Evolutionary conservation across 2,888 invertebrate genomes (phyloP), one percentile per base, ranked within the genome.

Genomic region (Therioaphis trifolii): DNA sequence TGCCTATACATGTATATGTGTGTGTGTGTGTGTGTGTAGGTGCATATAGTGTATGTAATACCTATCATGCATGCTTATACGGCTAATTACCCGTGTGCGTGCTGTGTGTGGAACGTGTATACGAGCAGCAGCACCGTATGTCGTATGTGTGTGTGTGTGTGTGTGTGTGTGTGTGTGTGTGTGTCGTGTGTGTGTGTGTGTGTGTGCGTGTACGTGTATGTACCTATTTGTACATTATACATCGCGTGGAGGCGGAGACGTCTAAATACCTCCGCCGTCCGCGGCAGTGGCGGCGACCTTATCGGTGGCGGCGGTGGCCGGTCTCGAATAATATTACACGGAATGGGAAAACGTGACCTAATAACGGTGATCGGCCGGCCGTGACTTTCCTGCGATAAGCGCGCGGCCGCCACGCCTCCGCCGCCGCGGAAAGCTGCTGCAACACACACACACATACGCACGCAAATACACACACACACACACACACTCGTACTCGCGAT

Each of bases 271-370:
- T 21, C n/a, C 18, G 2, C 24, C n/a, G n/a, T n/a, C n/a, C n/a
- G 2, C 55, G 11, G 58, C 76, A n/a, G 35, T 35, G 27, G 29
- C 14, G 29, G 43, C 66, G 77, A 77, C 77, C 29, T 77, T 77
- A 77, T 52, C 77, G 63, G 77, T 11, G 46, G 77, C 66, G 61
- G 52, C 52, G 46, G 46, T 11, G 61, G 58, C n/a, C 46, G 46
- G 29, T 63, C 61, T 77, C 77, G 40, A 24, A 68, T 35, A n/a
- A n/a, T n/a, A n/a, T n/a, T n/a, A n/a, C n/a, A 68, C 68, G 78
- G 68, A 69, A 79, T 55, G 78, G 78, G 46, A 79, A 79, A 79
- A 79, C 78, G 78, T 79, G 78, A 79, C 78, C 69, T 69, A 79
- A 79, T 79, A 79, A 79, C 69, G 69, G 61, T 46, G 80, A 71